These are phyloP conservation scores for Rhombomys opimus DNA, from an alignment of 2,113 vertebrate genomes.

Conservation along the genomic window DNA sequence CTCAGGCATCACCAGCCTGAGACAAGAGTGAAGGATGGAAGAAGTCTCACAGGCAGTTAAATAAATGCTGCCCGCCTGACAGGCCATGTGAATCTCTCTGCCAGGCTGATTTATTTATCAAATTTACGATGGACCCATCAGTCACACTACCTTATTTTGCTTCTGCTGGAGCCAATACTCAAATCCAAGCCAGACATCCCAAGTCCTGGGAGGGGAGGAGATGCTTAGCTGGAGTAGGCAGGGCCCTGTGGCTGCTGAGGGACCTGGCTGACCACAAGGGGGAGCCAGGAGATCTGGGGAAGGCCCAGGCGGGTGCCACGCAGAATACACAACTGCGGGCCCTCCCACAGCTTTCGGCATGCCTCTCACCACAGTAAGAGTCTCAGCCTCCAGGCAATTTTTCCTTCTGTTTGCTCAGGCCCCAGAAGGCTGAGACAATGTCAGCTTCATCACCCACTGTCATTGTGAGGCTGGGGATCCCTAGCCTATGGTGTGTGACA, in stretches of 20 bases:
- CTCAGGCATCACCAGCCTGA: background rate
- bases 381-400: accelerated
- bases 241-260: background rate
- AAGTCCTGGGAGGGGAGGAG: background rate
- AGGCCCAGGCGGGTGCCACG: background rate
- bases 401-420: background rate
- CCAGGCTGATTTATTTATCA: slow-evolving; percentile 78
- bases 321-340: background rate
- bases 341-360: too few relatives aligned
- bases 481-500: background rate
- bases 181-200: slow-evolving; percentile 50
- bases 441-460: accelerated
- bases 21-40: background rate
- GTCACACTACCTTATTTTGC: slow-evolving; percentile 64
- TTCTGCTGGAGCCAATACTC: slow-evolving; percentile 18
- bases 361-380: background rate
- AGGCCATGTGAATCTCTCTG: slow-evolving; percentile 66
- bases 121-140: slow-evolving; percentile 63
- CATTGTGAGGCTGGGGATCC: background rate
- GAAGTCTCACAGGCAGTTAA: slow-evolving; percentile 20
- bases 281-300: slow-evolving; percentile 38
- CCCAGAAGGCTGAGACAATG: background rate
- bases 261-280: slow-evolving; percentile 58
- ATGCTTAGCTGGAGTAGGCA: background rate
- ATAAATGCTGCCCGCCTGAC: slow-evolving; percentile 65